Percentiles rank a stretch among this genome's conserved stretches.
phyloP scores from a whole-genome alignment of 2,888 invertebrate genomes.

The Sphinx pinastri region DNA sequence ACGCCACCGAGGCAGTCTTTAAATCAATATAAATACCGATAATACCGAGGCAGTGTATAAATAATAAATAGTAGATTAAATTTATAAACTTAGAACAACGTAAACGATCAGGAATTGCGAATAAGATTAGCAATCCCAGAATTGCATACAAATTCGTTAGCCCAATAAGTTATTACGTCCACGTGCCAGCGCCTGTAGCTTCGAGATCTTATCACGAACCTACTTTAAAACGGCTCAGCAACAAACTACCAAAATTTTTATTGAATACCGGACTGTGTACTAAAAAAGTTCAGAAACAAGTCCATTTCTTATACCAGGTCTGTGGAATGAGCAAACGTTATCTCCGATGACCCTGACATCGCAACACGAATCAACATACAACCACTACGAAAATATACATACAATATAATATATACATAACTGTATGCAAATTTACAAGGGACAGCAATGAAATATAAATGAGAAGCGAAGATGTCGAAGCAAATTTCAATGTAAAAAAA shows the following conservation, averaged over 20 bases:
- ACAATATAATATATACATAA: slow-evolving; percentile 30
- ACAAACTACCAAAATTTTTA: slow-evolving; percentile 1
- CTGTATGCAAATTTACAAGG: slow-evolving; percentile 41
- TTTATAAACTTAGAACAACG: background rate
- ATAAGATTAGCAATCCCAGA: background rate
- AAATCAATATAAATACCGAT: no score
- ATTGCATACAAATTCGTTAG: background rate
- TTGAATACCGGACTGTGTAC: background rate
- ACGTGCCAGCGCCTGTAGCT: background rate
- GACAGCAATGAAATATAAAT: slow-evolving; percentile 43
- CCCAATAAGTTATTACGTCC: background rate
- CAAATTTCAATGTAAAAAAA: slow-evolving; percentile 58
- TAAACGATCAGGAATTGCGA: background rate
- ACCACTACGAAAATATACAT: slow-evolving; percentile 31
- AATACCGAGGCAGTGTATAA: no score
- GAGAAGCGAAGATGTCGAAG: slow-evolving; percentile 42
- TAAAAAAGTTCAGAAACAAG: background rate
- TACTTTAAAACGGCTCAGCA: background rate
- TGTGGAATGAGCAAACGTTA: slow-evolving; percentile 25
- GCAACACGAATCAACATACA: slow-evolving; percentile 32
- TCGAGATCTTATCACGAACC: slow-evolving; percentile 5
- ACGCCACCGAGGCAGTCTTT: no score
- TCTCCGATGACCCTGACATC: slow-evolving; percentile 33
- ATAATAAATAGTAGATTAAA: no score
- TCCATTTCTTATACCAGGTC: slow-evolving; percentile 7